Base-by-base conservation (phyloP, 2,113 vertebrate species). In the Coregonus clupeaformis region DNA sequence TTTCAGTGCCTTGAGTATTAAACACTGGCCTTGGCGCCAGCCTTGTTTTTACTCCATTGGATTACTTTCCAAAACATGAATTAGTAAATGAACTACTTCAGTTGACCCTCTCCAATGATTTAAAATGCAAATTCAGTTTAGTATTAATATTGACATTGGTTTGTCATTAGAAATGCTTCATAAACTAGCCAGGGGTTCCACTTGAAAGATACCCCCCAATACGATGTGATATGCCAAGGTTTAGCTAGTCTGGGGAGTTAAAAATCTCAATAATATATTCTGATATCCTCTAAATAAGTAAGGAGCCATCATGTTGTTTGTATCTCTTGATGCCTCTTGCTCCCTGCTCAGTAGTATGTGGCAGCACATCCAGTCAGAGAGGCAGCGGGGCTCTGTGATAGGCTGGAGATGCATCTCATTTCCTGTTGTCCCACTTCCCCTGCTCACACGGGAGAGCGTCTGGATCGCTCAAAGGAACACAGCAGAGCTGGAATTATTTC, bases 391-490 rank as follows among this genome's bases (percentile, higher is more conserved):
- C 45, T 70, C 18, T 30, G 63, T 62, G 49, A 70, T 59, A 62
- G 32, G 68, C 69, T 59, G 71, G 69, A 77, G 69, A 84, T 22
- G 36, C 78, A 71, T 67, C 69, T 80, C 30, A 80, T 83, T 85
- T 81, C 79, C 64, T 71, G 65, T 57, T 81, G 85, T 81, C 73
- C 79, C 75, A 83, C 2, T 87, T 81, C 74, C 79, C 60, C 30
- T 57, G 67, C 66, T 77, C 76, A 73, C 66, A 69, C 6, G 70
- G 74, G 78, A 87, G 36, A 42, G 7, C 4, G 25, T n/a, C 69
- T 49, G 30, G n/a, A 63, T 13, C 18, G 13, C 55, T 36, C 63
- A 16, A 24, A 71, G 67, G n/a, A 77, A 72, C 64, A 72, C 68
- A 63, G 7, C 60, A 11, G 27, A 57, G 49, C 49, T 52, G 49